phyloP scores from a whole-genome alignment of 2,888 invertebrate genomes.

The Cephus pygmeus region DNA sequence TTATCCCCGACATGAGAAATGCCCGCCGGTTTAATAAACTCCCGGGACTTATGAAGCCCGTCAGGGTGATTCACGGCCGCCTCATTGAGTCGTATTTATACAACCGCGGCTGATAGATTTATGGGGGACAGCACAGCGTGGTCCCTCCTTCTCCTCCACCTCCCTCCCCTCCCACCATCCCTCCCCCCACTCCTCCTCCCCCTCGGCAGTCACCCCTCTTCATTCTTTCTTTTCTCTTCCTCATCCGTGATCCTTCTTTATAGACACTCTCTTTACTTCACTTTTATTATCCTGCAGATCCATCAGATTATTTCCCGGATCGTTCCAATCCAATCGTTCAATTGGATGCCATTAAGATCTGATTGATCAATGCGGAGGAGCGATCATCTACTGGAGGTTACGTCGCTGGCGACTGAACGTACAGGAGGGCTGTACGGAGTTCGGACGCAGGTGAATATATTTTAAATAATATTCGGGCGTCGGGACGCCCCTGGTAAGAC shows the following conservation, averaged over 20 bases:
- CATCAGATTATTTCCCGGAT: too few relatives aligned
- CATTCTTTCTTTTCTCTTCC: slow-evolving; percentile 13
- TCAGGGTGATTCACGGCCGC: slow-evolving; percentile 67
- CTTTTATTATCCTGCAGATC: too few relatives aligned
- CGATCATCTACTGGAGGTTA: too few relatives aligned
- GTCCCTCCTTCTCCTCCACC: slow-evolving; percentile 27
- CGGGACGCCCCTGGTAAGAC: too few relatives aligned
- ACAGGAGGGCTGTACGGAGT: too few relatives aligned
- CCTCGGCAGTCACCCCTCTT: slow-evolving; percentile 10
- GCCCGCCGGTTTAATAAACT: slow-evolving; percentile 67
- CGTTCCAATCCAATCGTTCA: too few relatives aligned
- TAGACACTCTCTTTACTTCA: too few relatives aligned
- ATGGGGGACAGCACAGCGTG: slow-evolving; percentile 57
- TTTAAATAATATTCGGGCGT: too few relatives aligned
- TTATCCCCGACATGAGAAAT: slow-evolving; percentile 67
- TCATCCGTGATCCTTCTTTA: slow-evolving; percentile 2
- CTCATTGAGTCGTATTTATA: slow-evolving; percentile 67
- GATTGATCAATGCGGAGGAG: too few relatives aligned
- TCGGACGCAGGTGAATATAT: too few relatives aligned
- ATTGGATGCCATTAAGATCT: too few relatives aligned
- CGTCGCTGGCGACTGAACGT: too few relatives aligned
- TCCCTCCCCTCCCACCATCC: slow-evolving; percentile 24
- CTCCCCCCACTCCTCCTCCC: background rate
- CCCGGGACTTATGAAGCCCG: slow-evolving; percentile 67
- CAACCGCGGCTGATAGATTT: slow-evolving; percentile 66